A percentile compares a stretch with the other conserved stretches of the same genome.
Conservation (phyloP, 2,113 vertebrate genomes). For the Otolemur garnettii region DNA sequence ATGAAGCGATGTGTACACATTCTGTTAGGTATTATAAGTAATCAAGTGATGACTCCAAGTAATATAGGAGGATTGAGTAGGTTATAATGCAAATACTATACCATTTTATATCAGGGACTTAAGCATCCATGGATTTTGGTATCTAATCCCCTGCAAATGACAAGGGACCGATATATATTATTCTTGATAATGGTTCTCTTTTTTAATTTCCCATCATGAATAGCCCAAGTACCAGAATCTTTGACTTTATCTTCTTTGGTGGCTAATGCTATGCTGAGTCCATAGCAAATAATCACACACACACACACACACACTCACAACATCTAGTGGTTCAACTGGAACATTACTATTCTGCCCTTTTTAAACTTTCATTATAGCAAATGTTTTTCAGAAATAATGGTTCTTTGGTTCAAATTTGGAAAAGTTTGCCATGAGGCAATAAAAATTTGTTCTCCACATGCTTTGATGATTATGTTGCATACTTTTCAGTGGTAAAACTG, state of each 20-base stretch:
- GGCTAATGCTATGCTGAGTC: neutral
- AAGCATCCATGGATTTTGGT: neutral
- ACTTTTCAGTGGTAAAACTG: neutral
- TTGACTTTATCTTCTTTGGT: neutral
- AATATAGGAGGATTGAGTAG: neutral
- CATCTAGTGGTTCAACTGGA: neutral
- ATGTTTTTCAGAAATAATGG: neutral
- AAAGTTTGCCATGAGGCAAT: neutral
- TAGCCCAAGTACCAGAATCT: neutral
- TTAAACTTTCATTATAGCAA: neutral
- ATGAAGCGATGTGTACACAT: neutral
- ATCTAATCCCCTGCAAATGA: neutral
- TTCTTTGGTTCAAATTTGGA: constrained; percentile 9
- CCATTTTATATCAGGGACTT: neutral
- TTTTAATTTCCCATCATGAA: neutral
- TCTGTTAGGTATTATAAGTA: neutral
- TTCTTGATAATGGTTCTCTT: neutral
- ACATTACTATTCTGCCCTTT: neutral
- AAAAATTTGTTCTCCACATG: neutral
- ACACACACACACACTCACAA: too few relatives aligned
- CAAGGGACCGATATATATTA: neutral
- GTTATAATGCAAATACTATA: neutral
- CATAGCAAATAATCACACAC: neutral
- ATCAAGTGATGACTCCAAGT: neutral
- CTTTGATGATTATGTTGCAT: neutral